phyloP scores from a whole-genome alignment of 2,888 invertebrate species.

The Molanna angustata region DNA sequence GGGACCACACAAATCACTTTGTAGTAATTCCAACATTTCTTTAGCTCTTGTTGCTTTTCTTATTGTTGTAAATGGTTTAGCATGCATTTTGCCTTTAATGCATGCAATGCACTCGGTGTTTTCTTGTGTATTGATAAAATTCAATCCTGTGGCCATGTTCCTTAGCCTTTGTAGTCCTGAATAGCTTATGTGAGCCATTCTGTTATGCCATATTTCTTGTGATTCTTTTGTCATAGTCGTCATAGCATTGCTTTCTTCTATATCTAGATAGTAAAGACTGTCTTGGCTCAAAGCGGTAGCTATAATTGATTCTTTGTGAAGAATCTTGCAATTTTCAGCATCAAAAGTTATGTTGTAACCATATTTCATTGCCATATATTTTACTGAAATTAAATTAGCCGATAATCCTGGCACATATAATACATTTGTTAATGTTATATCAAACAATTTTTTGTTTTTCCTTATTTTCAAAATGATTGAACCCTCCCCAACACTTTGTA shows the following conservation, averaged over 20 bases:
- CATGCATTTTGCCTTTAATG: conserved; percentile 3
- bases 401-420: not conserved
- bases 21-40: not conserved
- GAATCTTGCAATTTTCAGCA: not conserved
- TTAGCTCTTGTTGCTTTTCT: not conserved
- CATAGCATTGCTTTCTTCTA: not conserved
- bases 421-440: not conserved
- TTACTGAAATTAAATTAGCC: conserved; percentile 1
- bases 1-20: conserved; percentile 1
- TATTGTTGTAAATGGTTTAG: not conserved
- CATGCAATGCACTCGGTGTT: too few species aligned
- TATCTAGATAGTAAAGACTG: not conserved
- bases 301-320: not conserved
- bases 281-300: not conserved
- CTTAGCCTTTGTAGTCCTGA: not conserved
- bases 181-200: conserved; percentile 1
- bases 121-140: not conserved
- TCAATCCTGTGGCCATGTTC: not conserved
- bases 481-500: conserved; percentile 2
- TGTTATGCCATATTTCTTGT: not conserved
- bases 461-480: not conserved
- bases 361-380: not conserved
- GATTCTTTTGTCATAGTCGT: not conserved
- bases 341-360: not conserved
- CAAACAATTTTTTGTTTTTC: not conserved